Evolutionary conservation across 1,140 invertebrate genomes (phyloP).

Genomic region (Philopotamus ludificatus): DNA sequence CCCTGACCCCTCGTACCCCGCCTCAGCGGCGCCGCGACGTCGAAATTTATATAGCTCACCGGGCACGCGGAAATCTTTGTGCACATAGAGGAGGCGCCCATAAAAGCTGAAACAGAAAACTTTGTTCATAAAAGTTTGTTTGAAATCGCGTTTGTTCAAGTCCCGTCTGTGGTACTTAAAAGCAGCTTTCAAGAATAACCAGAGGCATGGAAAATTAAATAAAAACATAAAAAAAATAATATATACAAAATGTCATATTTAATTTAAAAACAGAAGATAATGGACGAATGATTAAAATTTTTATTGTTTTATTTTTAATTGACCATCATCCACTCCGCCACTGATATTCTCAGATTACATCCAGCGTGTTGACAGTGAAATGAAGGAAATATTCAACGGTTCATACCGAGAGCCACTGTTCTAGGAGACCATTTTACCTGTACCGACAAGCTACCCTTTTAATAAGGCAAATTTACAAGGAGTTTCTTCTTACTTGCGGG

Average conservation of each 20-base stretch:
- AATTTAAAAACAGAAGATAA: too few relatives aligned
- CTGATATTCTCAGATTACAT: constrained; percentile 32
- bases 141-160: constrained; percentile 42
- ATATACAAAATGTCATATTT: not conserved
- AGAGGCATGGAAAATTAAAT: not conserved
- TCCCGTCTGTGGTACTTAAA: constrained; percentile 34
- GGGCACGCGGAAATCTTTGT: constrained; percentile 29
- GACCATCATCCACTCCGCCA: constrained; percentile 5
- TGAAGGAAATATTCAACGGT: constrained; percentile 38
- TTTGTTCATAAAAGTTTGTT: constrained; percentile 43
- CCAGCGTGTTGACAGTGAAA: constrained; percentile 40
- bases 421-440: constrained; percentile 12
- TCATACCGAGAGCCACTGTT: constrained; percentile 26
- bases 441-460: constrained; percentile 32
- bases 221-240: not conserved
- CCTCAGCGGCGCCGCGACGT: not conserved
- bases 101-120: constrained; percentile 43
- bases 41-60: constrained; percentile 25
- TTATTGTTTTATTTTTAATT: too few relatives aligned
- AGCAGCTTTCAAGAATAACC: constrained; percentile 18
- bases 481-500: constrained; percentile 5
- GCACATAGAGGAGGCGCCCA: constrained; percentile 30
- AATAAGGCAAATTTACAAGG: constrained; percentile 39
- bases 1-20: not conserved
- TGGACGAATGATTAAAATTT: too few relatives aligned